A percentile compares a stretch with the other conserved stretches of the same genome.
These are phyloP conservation scores for Caenorhabditis sinica DNA, from an alignment of 2,888 invertebrate species.

Conservation along the genomic window DNA sequence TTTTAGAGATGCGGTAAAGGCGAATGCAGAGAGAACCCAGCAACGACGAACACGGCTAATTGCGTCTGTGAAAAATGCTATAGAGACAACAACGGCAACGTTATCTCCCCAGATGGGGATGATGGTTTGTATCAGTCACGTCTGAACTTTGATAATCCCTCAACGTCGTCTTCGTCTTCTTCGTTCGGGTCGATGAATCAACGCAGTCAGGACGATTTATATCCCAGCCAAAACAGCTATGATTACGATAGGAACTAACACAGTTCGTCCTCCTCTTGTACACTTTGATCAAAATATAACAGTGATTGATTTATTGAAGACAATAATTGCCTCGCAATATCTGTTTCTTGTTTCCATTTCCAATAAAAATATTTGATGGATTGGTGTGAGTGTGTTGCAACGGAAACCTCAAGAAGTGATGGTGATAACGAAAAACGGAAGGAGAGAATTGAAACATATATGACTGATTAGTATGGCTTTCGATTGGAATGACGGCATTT, in stretches of 20 bases:
- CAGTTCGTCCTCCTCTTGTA: conserved; percentile 4
- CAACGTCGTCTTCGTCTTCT: conserved; percentile 18
- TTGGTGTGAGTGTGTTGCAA: background rate
- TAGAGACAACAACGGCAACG: conserved; percentile 28
- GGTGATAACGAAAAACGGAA: background rate
- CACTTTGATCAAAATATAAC: conserved; percentile 22
- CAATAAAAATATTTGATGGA: conserved; percentile 8
- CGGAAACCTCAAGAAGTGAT: background rate
- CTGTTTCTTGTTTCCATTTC: conserved; percentile 1
- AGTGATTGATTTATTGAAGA: conserved; percentile 28
- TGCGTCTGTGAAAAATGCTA: conserved; percentile 52
- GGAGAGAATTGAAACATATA: background rate
- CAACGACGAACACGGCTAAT: conserved; percentile 41
- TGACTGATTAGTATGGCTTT: background rate
- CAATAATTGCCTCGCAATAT: background rate
- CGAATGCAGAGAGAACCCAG: conserved; percentile 42
- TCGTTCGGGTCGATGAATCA: conserved; percentile 17
- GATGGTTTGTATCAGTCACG: conserved; percentile 44
- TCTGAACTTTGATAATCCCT: conserved; percentile 33
- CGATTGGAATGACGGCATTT: no score
- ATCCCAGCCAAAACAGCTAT: conserved; percentile 49
- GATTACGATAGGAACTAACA: conserved; percentile 24
- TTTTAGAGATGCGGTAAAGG: conserved; percentile 58
- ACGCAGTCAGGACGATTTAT: conserved; percentile 40
- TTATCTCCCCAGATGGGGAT: conserved; percentile 32